Conservation (phyloP, 2,888 invertebrate species). For the Hanleya hanleyi region DNA sequence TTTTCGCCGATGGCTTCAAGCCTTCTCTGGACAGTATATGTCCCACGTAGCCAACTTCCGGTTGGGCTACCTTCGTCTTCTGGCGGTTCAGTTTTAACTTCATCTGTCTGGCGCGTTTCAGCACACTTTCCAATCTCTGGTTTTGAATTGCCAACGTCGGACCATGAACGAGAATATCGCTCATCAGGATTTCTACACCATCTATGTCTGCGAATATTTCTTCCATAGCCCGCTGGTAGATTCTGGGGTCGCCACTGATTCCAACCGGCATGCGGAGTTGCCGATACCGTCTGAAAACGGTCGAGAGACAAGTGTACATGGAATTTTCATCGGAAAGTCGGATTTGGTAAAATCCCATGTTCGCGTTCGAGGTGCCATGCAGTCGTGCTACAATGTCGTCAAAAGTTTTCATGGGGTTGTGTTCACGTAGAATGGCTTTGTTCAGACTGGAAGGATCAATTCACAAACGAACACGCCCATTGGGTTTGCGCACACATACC, state of each 20-base stretch:
- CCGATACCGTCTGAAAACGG: conserved; percentile 26
- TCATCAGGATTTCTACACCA: conserved; percentile 26
- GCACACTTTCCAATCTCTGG: background rate
- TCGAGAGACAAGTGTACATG: conserved; percentile 20
- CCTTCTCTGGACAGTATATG: conserved; percentile 22
- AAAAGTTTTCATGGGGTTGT: conserved; percentile 27
- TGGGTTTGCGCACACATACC: conserved; percentile 14
- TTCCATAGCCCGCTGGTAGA: conserved; percentile 30
- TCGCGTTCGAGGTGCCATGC: conserved; percentile 26
- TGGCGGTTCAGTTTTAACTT: conserved; percentile 22
- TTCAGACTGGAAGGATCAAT: conserved; percentile 26
- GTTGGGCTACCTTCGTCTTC: conserved; percentile 9
- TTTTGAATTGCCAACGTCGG: conserved; percentile 5
- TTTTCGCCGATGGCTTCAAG: conserved; percentile 24
- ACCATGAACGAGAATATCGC: conserved; percentile 22
- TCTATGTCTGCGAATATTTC: conserved; percentile 27
- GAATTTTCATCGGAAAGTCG: conserved; percentile 20
- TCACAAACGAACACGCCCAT: conserved; percentile 17
- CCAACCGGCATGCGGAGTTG: conserved; percentile 30
- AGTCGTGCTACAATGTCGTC: conserved; percentile 24
- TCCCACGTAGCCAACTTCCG: conserved; percentile 33
- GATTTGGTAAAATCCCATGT: conserved; percentile 27
- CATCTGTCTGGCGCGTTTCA: conserved; percentile 14
- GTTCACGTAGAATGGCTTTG: conserved; percentile 27
- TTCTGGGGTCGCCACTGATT: conserved; percentile 23